Evolutionary conservation across 1,140 invertebrate genomes (phyloP), one percentile per base, ranked within the genome.

Genomic region (Rhagoletis pomonella): DNA sequence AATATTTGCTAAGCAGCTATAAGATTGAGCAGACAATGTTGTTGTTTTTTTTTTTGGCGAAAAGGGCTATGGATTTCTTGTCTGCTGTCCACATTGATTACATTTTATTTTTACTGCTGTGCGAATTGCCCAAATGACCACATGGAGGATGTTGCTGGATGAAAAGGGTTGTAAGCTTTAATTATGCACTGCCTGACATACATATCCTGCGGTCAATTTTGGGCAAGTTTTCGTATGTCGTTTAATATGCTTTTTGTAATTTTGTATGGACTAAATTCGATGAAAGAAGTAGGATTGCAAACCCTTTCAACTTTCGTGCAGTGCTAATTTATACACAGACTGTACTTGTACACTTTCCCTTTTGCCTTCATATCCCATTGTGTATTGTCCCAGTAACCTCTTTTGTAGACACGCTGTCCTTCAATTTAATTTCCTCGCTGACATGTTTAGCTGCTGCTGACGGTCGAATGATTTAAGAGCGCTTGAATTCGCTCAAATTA

Each of bases 341-440:
- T 65, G 19, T 69, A 10, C 42, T 69, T 44, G 39, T 29, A 62
- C 12, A 14, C 60, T 17, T 55, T 55, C 50, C 10, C 50, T 55
- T 55, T 62, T 10, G 12, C 4, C 39, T 69, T 4, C 29, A 69
- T 6, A 4, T 47, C 42, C 42, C 67, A 44, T 73, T 69, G 65
- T 42, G 65, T 42, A 39, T 69, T 69, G 39, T 42, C 65, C 65
- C 65, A 69, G 42, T 69, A 14, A 14, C 39, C 29, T 14, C 65
- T 73, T 44, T n/a, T n/a, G 39, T 5, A 17, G 14, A 17, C 67
- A 1, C 4, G 12, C 64, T 17, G 67, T 17, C 44, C 10, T 73
- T 73, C 42, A 73, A 73, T 73, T 73, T 17, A 73, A 73, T 73
- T 73, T 73, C 39, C 3, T 73, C 67, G 67, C 42, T 73, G 67